Evolutionary conservation across 1,140 invertebrate species (phyloP), one percentile per base, ranked within the genome.

Genomic region (Drosophila orosa): DNA sequence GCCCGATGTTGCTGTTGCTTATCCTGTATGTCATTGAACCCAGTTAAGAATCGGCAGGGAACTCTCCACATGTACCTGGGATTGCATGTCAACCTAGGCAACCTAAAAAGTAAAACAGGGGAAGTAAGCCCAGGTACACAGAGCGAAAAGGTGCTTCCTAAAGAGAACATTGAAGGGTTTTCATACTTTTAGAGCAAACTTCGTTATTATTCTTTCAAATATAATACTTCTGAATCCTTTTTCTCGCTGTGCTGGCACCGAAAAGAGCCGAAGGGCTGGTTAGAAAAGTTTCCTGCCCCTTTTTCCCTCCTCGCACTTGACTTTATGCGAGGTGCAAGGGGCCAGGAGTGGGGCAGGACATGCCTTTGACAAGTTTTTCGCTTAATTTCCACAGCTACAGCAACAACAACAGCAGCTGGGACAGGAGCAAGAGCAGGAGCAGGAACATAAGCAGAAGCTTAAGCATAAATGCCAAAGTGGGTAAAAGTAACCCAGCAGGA

Each of bases 1-100:
- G 65, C 54, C 52, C 58, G 45, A 50, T 58, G 42, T 54, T 61
- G 68, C 45, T 80, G 60, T 81, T 78, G 73, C 77, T 84, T 86
- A 86, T 86, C 82, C 83, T 87, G 84, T 79, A 71, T 89, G 84
- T 87, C 83, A 69, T 83, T 87, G 83, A 86, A 86, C 83, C 55
- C 85, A 47, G 80, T 61, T 72, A 76, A 79, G 75, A 81, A 83
- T 79, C 57, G 61, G 79, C 77, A 73, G 69, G 84, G 39, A 77
- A 77, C 61, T 75, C 61, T 87, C 50, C 68, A 83, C 76, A 65
- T 87, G 80, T 67, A 78, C 77, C 80, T 72, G 48, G 65, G 74
- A 68, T 87, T 83, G 83, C 84, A 86, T 86, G 83, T 86, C 74
- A 76, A 73, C 77, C 48, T 61, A 50, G 69, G 71, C 59, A 35